phyloP scores from a whole-genome alignment of 2,113 vertebrate genomes.

The Peromyscus leucopus region DNA sequence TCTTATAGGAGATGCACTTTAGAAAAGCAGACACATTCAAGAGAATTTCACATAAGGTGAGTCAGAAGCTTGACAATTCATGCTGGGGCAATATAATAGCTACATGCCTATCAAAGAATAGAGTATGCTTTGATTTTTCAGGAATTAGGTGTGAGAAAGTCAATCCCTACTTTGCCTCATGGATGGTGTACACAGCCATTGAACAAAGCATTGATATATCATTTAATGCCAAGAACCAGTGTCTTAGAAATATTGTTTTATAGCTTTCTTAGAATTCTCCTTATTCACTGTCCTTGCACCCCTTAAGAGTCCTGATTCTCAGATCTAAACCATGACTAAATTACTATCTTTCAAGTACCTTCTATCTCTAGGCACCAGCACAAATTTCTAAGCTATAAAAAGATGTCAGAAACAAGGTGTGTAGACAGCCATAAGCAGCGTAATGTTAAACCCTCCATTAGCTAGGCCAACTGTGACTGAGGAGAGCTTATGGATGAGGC shows the following conservation, averaged over 20 bases:
- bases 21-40: neutral
- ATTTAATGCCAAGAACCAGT: neutral
- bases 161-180: neutral
- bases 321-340: neutral
- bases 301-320: neutral
- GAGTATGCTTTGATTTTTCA: neutral
- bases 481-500: neutral
- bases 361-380: neutral
- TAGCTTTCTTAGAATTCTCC: neutral
- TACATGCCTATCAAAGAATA: neutral
- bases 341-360: neutral
- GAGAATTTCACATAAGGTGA: neutral
- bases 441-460: neutral
- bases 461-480: neutral
- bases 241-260: neutral
- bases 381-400: neutral
- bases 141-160: neutral
- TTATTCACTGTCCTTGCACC: neutral
- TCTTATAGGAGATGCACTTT: neutral
- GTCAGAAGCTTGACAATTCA: neutral
- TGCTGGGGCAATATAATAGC: neutral
- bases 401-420: neutral
- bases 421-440: neutral
- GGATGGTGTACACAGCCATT: neutral
- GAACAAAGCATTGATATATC: neutral